Conservation (phyloP, 2,888 invertebrate genomes). For the Caprella mutica region DNA sequence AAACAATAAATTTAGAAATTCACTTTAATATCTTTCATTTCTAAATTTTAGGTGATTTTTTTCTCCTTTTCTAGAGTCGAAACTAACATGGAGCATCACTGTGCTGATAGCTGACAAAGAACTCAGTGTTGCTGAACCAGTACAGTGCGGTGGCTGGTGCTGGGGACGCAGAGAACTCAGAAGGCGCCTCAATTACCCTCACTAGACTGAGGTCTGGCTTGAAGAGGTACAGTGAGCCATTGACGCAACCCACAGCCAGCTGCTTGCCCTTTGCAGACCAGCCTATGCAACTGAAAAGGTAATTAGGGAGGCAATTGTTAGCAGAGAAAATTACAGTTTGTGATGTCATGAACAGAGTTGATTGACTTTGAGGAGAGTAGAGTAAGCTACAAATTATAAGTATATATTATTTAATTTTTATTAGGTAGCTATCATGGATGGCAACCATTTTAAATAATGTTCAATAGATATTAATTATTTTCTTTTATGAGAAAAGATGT, state of each 20-base stretch:
- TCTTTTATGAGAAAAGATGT: no score
- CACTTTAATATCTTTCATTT: no score
- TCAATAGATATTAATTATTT: no score
- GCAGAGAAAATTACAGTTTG: neutral
- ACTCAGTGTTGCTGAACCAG: slow-evolving; percentile 39
- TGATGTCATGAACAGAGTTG: neutral
- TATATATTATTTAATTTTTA: neutral
- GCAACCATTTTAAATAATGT: neutral
- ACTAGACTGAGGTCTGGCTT: slow-evolving; percentile 79
- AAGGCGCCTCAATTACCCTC: slow-evolving; percentile 58
- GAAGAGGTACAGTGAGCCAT: slow-evolving; percentile 72
- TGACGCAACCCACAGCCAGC: slow-evolving; percentile 70
- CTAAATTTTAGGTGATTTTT: no score
- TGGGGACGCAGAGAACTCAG: slow-evolving; percentile 10
- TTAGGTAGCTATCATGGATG: neutral
- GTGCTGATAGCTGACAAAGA: slow-evolving; percentile 37
- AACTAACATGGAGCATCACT: slow-evolving; percentile 5
- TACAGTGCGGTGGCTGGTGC: slow-evolving; percentile 34
- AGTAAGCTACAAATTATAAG: neutral
- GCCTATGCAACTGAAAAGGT: slow-evolving; percentile 20
- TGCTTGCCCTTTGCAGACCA: slow-evolving; percentile 61
- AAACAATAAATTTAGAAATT: no score
- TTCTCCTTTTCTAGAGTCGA: no score
- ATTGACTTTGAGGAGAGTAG: neutral
- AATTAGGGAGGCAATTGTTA: neutral